Conservation (phyloP, 2,888 invertebrate species). For the Poecilus cupreus region DNA sequence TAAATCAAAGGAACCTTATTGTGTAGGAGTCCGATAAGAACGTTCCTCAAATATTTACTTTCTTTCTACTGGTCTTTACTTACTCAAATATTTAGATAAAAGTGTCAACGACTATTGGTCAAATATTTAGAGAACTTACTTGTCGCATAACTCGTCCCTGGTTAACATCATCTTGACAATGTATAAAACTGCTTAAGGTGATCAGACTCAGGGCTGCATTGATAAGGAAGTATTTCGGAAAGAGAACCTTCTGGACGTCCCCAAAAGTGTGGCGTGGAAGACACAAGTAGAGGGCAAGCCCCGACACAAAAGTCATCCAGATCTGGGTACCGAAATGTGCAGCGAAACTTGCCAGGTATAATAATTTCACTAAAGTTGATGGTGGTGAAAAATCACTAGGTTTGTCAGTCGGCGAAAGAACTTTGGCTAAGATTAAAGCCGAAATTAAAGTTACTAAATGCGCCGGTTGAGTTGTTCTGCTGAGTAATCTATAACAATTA, state of each 20-base stretch:
- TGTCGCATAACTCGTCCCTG: background rate
- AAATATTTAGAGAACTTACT: constrained; percentile 8
- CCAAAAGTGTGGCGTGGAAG: constrained; percentile 92
- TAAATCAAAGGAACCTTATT: constrained; percentile 61
- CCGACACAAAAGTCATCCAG: constrained; percentile 96
- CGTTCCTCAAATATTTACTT: too few species aligned
- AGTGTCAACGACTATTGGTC: too few species aligned
- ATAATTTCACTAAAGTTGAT: constrained; percentile 75
- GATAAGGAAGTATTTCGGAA: constrained; percentile 90
- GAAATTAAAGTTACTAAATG: constrained; percentile 83
- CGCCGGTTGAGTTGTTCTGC: constrained; percentile 80
- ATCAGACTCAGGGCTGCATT: constrained; percentile 84
- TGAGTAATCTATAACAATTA: constrained; percentile 30
- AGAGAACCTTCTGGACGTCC: constrained; percentile 88
- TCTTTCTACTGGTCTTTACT: too few species aligned
- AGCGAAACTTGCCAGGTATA: constrained; percentile 86
- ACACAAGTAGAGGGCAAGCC: constrained; percentile 89
- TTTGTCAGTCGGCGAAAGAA: constrained; percentile 71
- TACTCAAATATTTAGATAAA: too few species aligned
- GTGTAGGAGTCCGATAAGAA: background rate
- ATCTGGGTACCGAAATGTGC: constrained; percentile 91
- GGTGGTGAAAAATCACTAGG: constrained; percentile 69
- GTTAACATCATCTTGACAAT: constrained; percentile 16
- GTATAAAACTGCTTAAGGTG: constrained; percentile 73
- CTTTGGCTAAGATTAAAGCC: constrained; percentile 74